phyloP scores from a whole-genome alignment of 1,140 invertebrate species.

The Dendrolimus kikuchii region DNA sequence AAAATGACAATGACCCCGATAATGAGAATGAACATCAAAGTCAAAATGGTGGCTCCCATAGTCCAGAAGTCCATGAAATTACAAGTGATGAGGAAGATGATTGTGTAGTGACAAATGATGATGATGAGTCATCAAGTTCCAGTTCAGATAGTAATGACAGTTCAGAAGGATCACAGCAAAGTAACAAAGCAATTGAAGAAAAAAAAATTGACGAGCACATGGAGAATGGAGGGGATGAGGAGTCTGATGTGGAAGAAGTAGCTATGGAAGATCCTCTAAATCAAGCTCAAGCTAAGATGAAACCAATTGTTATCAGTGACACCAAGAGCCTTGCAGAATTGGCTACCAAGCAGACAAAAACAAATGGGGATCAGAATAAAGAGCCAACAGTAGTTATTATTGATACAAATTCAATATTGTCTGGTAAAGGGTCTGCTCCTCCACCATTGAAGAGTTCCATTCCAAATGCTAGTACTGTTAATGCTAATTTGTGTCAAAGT shows the following conservation, averaged over 20 bases:
- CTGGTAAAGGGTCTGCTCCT: conserved; percentile 45
- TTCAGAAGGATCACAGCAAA: conserved; percentile 73
- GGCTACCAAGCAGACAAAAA: conserved; percentile 39
- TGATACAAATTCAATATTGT: conserved; percentile 62
- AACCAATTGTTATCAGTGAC: conserved; percentile 81
- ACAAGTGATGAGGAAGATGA: conserved; percentile 63
- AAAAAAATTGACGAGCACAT: conserved; percentile 76
- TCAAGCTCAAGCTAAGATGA: conserved; percentile 56
- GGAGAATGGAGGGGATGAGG: conserved; percentile 73
- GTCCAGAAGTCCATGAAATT: conserved; percentile 61
- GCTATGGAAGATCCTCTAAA: conserved; percentile 79
- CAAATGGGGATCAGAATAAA: conserved; percentile 66
- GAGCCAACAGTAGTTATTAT: conserved; percentile 64
- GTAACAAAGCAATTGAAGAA: conserved; percentile 76
- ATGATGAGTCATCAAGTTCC: conserved; percentile 63
- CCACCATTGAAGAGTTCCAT: conserved; percentile 28
- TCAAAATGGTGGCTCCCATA: conserved; percentile 54
- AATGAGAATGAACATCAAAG: conserved; percentile 31
- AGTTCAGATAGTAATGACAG: conserved; percentile 61
- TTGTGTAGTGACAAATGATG: conserved; percentile 56
- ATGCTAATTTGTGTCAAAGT: conserved; percentile 65
- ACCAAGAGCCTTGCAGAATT: conserved; percentile 54
- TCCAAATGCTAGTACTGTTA: conserved; percentile 32
- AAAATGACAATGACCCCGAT: conserved; percentile 15
- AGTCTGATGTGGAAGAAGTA: conserved; percentile 70